Evolutionary conservation across 1,140 invertebrate species (phyloP), one percentile per base, ranked within the genome.

Genomic region (Akabosia matsudoensis): DNA sequence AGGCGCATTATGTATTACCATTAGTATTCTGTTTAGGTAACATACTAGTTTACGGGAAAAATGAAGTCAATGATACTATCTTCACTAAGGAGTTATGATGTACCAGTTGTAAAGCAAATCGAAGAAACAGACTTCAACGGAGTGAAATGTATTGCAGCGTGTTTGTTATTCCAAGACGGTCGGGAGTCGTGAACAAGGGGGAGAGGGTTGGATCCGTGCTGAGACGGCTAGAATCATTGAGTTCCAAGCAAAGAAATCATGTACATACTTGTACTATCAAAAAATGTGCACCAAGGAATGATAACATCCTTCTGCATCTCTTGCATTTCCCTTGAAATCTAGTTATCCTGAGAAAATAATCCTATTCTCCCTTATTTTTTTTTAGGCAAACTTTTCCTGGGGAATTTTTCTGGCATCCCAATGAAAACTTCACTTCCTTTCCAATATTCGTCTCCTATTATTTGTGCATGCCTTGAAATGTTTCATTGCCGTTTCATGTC

Each of bases 401-500:
- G n/a, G n/a, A n/a, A n/a, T n/a, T n/a, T 67, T 30, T 28, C 24
- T 61, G 54, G 22, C 30, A 28, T 16, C 7, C 61, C 22, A 67
- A 67, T 10, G 61, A 67, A 30, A 30, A 30, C n/a, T 67, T 67
- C 28, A 28, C 30, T 67, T 67, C 61, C 30, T 67, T n/a, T 67
- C 61, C 22, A 67, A 67, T 67, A 67, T 67, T 67, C 61, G 3
- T 7, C n/a, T 28, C 61, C 7, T 67, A n/a, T n/a, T n/a, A n/a
- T n/a, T 7, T 30, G 30, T 67, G 61, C 28, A 67, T 67, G 24
- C 61, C 31, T 67, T 24, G n/a, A n/a, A n/a, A n/a, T 30, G 31
- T 67, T 67, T 67, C 61, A 67, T 67, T 67, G 24, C 61, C 61
- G 7, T 67, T 10, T 24, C 61, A 31, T 67, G 61, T 30, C 61